phyloP scores from a whole-genome alignment of 2,797 vertebrate genomes.

The Chelon labrosus region DNA sequence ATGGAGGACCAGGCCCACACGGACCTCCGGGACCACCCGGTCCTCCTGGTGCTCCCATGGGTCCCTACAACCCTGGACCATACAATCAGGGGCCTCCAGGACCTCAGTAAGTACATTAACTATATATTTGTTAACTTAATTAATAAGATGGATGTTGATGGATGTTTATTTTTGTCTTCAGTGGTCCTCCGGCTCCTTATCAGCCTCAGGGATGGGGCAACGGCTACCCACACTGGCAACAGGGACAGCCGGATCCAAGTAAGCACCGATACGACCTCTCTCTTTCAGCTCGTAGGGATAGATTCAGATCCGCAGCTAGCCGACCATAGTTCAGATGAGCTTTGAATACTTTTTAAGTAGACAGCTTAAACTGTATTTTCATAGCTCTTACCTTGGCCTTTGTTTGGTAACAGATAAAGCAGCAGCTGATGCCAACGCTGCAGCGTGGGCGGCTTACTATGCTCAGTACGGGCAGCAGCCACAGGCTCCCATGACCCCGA shows the following conservation, averaged over 20 bases:
- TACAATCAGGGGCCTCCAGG: constrained; percentile 98
- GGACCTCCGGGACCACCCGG: constrained; percentile 96
- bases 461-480: constrained; percentile 99
- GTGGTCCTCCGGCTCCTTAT: constrained; percentile 96
- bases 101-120: constrained; percentile 90
- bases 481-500: constrained; percentile 95
- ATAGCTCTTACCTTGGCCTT: background rate
- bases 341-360: too few species aligned
- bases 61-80: constrained; percentile 96
- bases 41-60: constrained; percentile 94
- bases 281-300: too few species aligned
- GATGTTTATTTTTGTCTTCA: constrained; percentile 57
- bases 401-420: constrained; percentile 90
- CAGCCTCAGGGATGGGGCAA: constrained; percentile 99
- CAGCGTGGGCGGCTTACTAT: constrained; percentile 99
- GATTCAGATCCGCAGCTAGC: too few species aligned
- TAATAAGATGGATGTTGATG: background rate
- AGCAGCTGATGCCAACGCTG: constrained; percentile 97
- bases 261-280: constrained; percentile 57
- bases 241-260: constrained; percentile 98
- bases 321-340: too few species aligned
- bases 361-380: background rate
- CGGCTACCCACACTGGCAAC: constrained; percentile 98
- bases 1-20: constrained; percentile 96
- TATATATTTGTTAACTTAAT: accelerated